Evolutionary conservation across 2,888 invertebrate genomes (phyloP), one percentile per base, ranked within the genome.

Genomic region (Lampropteryx suffumata): DNA sequence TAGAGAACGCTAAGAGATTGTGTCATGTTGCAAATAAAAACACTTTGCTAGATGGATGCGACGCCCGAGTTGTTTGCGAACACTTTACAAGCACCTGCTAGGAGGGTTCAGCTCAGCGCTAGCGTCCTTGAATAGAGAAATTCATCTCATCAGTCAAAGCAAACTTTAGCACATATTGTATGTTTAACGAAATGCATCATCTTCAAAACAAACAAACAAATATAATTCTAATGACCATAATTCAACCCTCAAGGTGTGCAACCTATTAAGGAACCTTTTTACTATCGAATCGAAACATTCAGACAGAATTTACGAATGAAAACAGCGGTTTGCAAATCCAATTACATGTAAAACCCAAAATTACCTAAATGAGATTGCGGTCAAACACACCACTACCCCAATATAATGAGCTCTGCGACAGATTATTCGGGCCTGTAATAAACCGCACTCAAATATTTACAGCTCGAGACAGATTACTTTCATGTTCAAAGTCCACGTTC

Each of bases 21-120:
- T 27, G 48, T 49, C 42, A 28, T 32, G 54, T 55, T 39, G 46
- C 43, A 55, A 50, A 55, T 46, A 50, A 43, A 30, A 40, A 39
- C 42, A 36, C 21, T 55, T 55, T 14, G 32, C 26, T 27, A 42
- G 45, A 46, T 12, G 24, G 41, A 50, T 49, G 46, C 42, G 24
- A 12, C 28, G 29, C 36, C 28, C 13, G 42, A 33, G 37, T 28
- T 53, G 48, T 53, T 53, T 44, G 52, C 40, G 6, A 40, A 35
- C 42, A 42, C 27, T 48, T 32, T 39, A 1, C 13, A 13, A 44
- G 44, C 44, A 41, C 44, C 44, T 44, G 39, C 36, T 13, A n/a
- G 13, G 35, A n/a, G 13, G 35, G 34, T 36, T 35, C 41, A 26
- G 30, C 13, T 30, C 14, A 26, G 10, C 34, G 17, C 5, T 49